These are phyloP conservation scores for Palaemon carinicauda DNA, from an alignment of 1,140 invertebrate species.

Conservation along the genomic window DNA sequence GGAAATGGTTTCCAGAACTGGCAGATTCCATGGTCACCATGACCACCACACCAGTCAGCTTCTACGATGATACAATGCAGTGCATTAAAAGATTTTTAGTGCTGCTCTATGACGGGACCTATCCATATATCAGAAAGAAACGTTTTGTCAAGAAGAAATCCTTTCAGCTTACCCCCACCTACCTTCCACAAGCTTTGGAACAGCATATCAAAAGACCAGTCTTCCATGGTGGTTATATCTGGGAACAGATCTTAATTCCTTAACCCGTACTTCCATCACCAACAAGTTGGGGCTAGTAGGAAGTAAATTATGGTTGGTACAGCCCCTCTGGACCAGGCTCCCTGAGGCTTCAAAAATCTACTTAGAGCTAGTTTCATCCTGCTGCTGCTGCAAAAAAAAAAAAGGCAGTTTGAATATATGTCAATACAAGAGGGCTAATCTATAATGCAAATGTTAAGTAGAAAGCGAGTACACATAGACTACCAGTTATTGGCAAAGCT, in stretches of 20 bases:
- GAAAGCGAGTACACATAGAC: background rate
- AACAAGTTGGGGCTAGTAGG: background rate
- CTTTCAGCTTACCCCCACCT: too few species aligned
- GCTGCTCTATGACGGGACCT: constrained; percentile 1
- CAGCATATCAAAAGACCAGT: constrained; percentile 6
- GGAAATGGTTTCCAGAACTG: background rate
- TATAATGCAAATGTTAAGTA: background rate
- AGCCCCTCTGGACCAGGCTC: background rate
- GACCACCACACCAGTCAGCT: background rate
- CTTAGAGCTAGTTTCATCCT: background rate
- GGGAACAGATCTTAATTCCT: background rate
- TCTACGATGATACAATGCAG: background rate
- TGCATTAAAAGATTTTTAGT: background rate
- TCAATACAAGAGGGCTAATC: constrained; percentile 2
- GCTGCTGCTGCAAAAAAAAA: too few species aligned
- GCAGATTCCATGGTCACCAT: background rate
- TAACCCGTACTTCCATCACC: background rate
- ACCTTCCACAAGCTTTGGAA: background rate
- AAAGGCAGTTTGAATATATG: background rate
- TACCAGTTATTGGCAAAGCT: too few species aligned
- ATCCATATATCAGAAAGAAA: background rate
- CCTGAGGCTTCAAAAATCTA: background rate
- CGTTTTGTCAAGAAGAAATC: too few species aligned
- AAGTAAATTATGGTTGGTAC: background rate
- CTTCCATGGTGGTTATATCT: background rate